A percentile compares a stretch with the other conserved stretches of the same genome.
These are phyloP conservation scores for Meganola albula DNA, from an alignment of 2,888 invertebrate genomes.

Conservation along the genomic window DNA sequence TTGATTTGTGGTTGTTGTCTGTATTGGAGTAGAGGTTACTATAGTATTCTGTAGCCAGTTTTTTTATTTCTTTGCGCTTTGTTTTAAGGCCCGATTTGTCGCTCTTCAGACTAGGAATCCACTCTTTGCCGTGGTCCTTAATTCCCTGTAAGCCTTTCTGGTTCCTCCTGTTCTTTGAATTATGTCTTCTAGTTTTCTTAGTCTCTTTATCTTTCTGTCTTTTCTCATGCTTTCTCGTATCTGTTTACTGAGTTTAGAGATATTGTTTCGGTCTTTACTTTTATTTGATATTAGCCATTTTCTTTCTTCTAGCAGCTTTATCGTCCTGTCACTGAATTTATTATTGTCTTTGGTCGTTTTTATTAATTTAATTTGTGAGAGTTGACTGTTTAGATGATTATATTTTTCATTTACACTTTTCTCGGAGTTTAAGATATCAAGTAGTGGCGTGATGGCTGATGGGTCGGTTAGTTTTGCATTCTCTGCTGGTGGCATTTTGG, in stretches of 20 bases:
- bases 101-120: conserved; percentile 15
- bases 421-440: conserved; percentile 8
- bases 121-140: conserved; percentile 16
- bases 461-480: conserved; percentile 5
- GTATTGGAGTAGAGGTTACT: conserved; percentile 1
- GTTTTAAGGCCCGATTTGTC: not conserved
- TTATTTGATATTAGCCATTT: conserved; percentile 3
- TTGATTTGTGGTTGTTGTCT: too few species aligned
- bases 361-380: conserved; percentile 5
- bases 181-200: conserved; percentile 10
- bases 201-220: conserved; percentile 12
- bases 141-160: conserved; percentile 19
- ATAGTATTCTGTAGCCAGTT: conserved; percentile 3
- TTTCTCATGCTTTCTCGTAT: conserved; percentile 11
- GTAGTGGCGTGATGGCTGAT: conserved; percentile 7
- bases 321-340: conserved; percentile 8
- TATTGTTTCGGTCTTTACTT: conserved; percentile 2
- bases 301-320: conserved; percentile 14
- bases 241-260: conserved; percentile 10
- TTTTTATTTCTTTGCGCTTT: conserved; percentile 1
- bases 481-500: not conserved
- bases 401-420: conserved; percentile 10
- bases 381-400: conserved; percentile 4
- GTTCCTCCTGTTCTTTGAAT: conserved; percentile 19
- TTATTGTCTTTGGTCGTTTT: conserved; percentile 1